Conservation (phyloP, 2,797 vertebrate genomes). For the Megalops cyprinoides region DNA sequence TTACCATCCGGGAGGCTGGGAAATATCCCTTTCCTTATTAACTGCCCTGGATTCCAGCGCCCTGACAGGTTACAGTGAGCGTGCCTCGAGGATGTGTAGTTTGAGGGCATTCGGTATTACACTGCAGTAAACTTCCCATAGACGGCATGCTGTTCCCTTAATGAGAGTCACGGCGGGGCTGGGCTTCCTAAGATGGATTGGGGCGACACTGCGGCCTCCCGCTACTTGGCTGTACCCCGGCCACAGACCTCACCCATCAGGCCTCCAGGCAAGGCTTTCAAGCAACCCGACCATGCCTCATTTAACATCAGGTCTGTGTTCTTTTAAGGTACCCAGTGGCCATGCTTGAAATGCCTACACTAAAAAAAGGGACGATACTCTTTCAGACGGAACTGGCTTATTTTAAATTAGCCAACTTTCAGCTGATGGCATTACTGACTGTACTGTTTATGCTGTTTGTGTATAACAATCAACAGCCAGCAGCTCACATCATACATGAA, state of each 20-base stretch:
- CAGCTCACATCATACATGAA: too few species aligned
- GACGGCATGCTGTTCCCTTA: constrained; percentile 78
- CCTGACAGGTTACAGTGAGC: neutral
- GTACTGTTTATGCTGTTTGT: too few species aligned
- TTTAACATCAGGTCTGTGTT: constrained; percentile 8
- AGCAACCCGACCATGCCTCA: neutral
- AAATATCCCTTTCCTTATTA: neutral
- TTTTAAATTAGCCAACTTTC: neutral
- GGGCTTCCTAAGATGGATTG: constrained; percentile 69
- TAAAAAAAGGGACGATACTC: constrained; percentile 33
- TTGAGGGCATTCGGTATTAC: constrained; percentile 73
- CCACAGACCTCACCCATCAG: constrained; percentile 61
- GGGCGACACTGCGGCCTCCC: constrained; percentile 58
- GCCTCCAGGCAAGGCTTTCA: constrained; percentile 62
- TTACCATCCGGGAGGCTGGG: neutral
- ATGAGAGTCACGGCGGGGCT: constrained; percentile 73
- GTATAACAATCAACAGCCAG: too few species aligned
- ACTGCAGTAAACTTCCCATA: constrained; percentile 76
- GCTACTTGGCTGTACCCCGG: constrained; percentile 58
- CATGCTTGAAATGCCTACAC: neutral
- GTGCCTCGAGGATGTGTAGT: constrained; percentile 63
- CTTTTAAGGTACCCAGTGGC: neutral
- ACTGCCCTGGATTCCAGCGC: constrained; percentile 5
- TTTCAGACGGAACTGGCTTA: constrained; percentile 1
- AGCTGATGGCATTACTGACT: neutral